These are phyloP conservation scores for Enteromius thamalakanensis DNA, from an alignment of 2,797 vertebrate genomes.

Conservation along the genomic window DNA sequence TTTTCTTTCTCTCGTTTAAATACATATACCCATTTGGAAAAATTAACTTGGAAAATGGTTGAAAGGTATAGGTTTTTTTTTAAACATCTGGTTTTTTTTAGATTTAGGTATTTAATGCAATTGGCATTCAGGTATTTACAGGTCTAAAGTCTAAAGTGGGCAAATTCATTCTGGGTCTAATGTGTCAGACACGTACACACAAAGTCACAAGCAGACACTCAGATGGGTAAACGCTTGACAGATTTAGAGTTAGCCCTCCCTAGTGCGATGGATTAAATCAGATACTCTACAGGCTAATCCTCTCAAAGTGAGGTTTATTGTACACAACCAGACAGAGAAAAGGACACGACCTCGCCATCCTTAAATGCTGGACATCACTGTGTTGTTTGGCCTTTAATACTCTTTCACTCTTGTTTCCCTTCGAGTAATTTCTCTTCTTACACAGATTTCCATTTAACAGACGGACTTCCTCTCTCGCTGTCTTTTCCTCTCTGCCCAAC, in stretches of 20 bases:
- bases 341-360: conserved; percentile 67
- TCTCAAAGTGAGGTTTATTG: conserved; percentile 67
- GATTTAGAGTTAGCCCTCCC: conserved; percentile 61
- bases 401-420: conserved; percentile 19
- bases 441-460: conserved; percentile 44
- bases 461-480: background rate
- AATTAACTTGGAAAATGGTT: background rate
- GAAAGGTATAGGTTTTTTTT: background rate
- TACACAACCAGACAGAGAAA: conserved; percentile 63
- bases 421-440: conserved; percentile 22
- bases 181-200: conserved; percentile 3
- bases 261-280: conserved; percentile 73
- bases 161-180: background rate
- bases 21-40: background rate
- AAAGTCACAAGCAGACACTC: conserved; percentile 51
- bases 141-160: background rate
- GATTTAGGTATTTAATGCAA: background rate
- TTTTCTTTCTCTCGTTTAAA: background rate
- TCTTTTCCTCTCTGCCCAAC: conserved; percentile 46
- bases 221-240: conserved; percentile 57
- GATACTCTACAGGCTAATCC: conserved; percentile 73
- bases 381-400: conserved; percentile 36
- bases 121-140: background rate
- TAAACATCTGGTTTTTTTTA: background rate
- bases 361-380: conserved; percentile 28